Percentiles rank a stretch among this genome's conserved stretches.
phyloP scores from a whole-genome alignment of 2,888 invertebrate genomes.

The Eilema caniola region DNA sequence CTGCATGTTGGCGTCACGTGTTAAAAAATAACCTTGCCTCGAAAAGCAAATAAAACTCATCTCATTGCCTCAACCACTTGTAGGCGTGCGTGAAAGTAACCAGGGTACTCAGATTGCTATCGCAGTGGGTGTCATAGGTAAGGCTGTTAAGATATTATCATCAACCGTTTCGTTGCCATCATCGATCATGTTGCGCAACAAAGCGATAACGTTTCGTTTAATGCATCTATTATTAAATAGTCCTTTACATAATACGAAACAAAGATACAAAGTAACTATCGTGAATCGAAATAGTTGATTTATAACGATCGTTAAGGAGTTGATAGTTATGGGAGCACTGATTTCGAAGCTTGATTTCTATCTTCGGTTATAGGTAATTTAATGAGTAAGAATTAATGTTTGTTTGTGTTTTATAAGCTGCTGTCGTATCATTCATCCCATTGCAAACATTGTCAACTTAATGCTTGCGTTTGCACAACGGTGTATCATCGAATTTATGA shows the following conservation, averaged over 20 bases:
- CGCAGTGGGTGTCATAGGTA: slow-evolving; percentile 71
- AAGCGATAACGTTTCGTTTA: slow-evolving; percentile 51
- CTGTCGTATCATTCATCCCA: neutral
- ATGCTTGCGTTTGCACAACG: neutral
- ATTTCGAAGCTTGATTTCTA: neutral
- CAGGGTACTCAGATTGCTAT: slow-evolving; percentile 59
- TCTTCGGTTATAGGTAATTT: neutral
- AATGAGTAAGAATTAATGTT: neutral
- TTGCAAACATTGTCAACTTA: neutral
- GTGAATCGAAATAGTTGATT: slow-evolving; percentile 23
- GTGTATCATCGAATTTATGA: no score
- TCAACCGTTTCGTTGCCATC: slow-evolving; percentile 40
- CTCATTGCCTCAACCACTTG: slow-evolving; percentile 40
- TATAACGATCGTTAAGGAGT: slow-evolving; percentile 27
- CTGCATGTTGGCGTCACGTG: neutral
- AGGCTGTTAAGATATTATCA: slow-evolving; percentile 48
- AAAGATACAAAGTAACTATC: slow-evolving; percentile 20
- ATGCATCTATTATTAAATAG: slow-evolving; percentile 53
- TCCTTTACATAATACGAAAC: slow-evolving; percentile 40
- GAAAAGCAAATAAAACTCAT: slow-evolving; percentile 34
- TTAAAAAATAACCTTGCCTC: neutral
- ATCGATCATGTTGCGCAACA: slow-evolving; percentile 59
- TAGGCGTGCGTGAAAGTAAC: slow-evolving; percentile 71
- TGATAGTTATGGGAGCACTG: neutral
- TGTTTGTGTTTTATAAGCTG: neutral